Evolutionary conservation across 2,113 vertebrate species (phyloP), one percentile per base, ranked within the genome.

Genomic region (Ictidomys tridecemlineatus): DNA sequence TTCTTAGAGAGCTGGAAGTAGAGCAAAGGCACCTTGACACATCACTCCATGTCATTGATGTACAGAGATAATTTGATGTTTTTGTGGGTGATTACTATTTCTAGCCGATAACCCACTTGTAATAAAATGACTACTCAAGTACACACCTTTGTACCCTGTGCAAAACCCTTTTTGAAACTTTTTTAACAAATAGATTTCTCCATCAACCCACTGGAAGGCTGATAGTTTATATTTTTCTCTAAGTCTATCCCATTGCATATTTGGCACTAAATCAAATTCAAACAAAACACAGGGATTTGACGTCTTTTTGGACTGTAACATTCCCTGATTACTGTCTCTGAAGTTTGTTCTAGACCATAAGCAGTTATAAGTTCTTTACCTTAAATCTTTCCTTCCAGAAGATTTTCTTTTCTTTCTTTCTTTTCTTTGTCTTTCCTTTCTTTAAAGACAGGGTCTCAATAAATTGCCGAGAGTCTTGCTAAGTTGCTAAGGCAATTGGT

Each of bases 21-120:
- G 85, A 84, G 34, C 61, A 56, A n/a, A 34, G 13, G 34, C 53
- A 89, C 58, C 22, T 79, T 22, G 20, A 6, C 30, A 5, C 76
- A 30, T 80, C 76, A 28, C 67, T 84, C 22, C 53, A 28, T 89
- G 0, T 88, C 63, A 8, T 78, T 89, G 73, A 11, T 87, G 2
- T 45, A 4, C 37, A 58, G 58, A 93, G 72, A 45, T 91, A 30
- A 86, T 91, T 89, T 63, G 80, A 48, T 63, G 70, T 94, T 94
- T 89, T 39, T 77, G 34, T 89, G 83, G 88, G 51, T 94, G 74
- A 77, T 93, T 77, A 69, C 70, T 95, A 12, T 95, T 91, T 95
- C 76, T 56, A 56, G 28, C 34, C 92, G 65, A 78, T 92, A 56
- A 70, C 16, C 42, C 12, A 34, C 26, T 89, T 37, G 2, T 74